Conservation (phyloP, 2,797 vertebrate genomes). For the Oryzias sinensis region DNA sequence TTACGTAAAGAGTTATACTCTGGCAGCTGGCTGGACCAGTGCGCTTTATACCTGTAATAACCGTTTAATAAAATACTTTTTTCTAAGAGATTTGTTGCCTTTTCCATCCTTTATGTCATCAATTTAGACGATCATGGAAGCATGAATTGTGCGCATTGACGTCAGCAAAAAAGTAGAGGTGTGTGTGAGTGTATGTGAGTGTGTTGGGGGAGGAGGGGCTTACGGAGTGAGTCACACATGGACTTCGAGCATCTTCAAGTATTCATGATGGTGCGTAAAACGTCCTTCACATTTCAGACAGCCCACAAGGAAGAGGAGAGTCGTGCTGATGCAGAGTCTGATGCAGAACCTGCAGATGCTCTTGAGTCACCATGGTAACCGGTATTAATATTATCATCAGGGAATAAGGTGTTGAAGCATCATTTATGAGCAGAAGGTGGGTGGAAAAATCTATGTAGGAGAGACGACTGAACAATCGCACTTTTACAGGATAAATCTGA, state of each 20-base stretch:
- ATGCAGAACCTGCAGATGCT: constrained; percentile 10
- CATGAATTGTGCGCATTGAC: neutral
- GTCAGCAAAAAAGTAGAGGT: constrained; percentile 5
- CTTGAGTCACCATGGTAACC: constrained; percentile 7
- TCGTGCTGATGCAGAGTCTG: neutral
- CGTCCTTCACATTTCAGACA: constrained; percentile 6
- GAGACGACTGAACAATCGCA: no score
- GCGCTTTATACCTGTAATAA: constrained; percentile 28
- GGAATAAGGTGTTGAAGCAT: constrained; percentile 8
- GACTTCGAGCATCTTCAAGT: constrained; percentile 10
- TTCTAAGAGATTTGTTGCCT: constrained; percentile 11
- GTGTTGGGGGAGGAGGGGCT: no score
- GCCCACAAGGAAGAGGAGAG: constrained; percentile 8
- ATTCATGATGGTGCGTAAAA: neutral
- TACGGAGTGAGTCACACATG: constrained; percentile 38
- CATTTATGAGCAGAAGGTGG: neutral
- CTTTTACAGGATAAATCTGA: no score
- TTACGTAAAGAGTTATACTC: constrained; percentile 80
- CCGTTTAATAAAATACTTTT: constrained; percentile 5
- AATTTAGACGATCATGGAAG: neutral
- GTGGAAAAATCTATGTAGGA: neutral
- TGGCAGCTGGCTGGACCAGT: constrained; percentile 76
- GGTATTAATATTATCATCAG: neutral
- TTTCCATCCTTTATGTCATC: neutral
- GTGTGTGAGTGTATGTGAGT: constrained; percentile 27